phyloP scores from a whole-genome alignment of 2,888 invertebrate genomes.

The Eueremaeus valkanovi region DNA sequence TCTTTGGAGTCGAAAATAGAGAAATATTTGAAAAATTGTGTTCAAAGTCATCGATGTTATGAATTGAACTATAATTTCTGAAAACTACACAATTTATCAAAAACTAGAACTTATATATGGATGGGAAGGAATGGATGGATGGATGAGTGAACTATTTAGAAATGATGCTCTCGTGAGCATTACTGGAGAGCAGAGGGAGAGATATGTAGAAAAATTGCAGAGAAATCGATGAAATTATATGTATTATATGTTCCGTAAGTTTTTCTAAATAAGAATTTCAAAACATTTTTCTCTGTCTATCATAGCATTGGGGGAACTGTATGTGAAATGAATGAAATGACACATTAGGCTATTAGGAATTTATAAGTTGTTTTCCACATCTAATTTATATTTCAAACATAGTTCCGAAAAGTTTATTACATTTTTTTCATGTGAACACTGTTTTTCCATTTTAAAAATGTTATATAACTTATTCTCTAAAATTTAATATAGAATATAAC shows the following conservation, averaged over 20 bases:
- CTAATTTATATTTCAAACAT: slow-evolving; percentile 19
- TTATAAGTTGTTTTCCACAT: neutral
- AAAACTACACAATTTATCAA: slow-evolving; percentile 16
- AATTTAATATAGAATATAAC: neutral
- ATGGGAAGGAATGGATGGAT: slow-evolving; percentile 16
- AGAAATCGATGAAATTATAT: slow-evolving; percentile 16
- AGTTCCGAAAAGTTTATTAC: neutral
- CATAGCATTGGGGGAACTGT: neutral
- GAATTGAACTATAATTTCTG: slow-evolving; percentile 18
- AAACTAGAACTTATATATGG: neutral
- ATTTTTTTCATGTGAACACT: slow-evolving; percentile 2
- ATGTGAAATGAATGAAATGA: neutral
- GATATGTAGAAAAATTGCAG: neutral
- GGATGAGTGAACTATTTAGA: slow-evolving; percentile 30
- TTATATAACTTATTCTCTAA: neutral
- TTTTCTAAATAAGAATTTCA: neutral
- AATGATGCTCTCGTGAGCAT: slow-evolving; percentile 19
- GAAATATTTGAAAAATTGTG: slow-evolving; percentile 8
- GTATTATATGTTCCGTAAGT: neutral
- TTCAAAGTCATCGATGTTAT: slow-evolving; percentile 2
- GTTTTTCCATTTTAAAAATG: slow-evolving; percentile 11
- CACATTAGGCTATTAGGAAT: slow-evolving; percentile 10
- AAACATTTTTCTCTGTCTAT: neutral
- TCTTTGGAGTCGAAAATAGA: neutral
- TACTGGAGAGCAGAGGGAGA: neutral